Evolutionary conservation across 1,140 invertebrate genomes (phyloP).

Genomic region (Sycobia sp.): DNA sequence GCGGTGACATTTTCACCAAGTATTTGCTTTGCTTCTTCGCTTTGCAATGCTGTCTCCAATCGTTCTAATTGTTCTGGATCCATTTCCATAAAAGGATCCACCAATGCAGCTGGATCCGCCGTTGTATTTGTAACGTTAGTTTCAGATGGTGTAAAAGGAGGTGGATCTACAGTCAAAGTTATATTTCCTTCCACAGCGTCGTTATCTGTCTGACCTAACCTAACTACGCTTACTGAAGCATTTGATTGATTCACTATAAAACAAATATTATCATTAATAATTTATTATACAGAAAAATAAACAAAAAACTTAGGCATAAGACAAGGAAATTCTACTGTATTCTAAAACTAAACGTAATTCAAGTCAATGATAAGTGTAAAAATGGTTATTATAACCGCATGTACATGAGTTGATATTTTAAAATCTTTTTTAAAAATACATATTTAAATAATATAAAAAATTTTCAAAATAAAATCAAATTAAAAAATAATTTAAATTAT

Average conservation of each 20-base stretch:
- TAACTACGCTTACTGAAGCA: slow-evolving; percentile 60
- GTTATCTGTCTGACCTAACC: slow-evolving; percentile 54
- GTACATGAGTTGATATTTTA: not conserved
- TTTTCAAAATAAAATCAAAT: too few species aligned
- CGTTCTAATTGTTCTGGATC: slow-evolving; percentile 66
- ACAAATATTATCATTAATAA: slow-evolving; percentile 9
- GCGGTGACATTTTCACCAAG: slow-evolving; percentile 65
- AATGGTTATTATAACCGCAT: not conserved
- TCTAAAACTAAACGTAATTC: not conserved
- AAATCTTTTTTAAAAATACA: not conserved
- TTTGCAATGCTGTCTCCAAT: slow-evolving; percentile 65
- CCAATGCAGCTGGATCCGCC: slow-evolving; percentile 45
- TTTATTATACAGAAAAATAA: too few species aligned
- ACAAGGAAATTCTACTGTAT: too few species aligned
- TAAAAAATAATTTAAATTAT: too few species aligned
- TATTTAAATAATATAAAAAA: not conserved
- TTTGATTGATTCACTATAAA: slow-evolving; percentile 59
- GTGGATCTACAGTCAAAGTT: slow-evolving; percentile 58
- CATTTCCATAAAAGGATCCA: slow-evolving; percentile 65
- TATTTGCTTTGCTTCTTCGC: slow-evolving; percentile 67
- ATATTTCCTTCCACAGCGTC: slow-evolving; percentile 52
- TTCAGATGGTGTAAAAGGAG: slow-evolving; percentile 39
- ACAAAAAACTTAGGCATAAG: too few species aligned
- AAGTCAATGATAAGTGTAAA: not conserved
- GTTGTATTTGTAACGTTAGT: slow-evolving; percentile 27